A percentile compares a stretch with the other conserved stretches of the same genome.
phyloP scores from a whole-genome alignment of 2,113 vertebrate genomes.

The Lycocorax pyrrhopterus region DNA sequence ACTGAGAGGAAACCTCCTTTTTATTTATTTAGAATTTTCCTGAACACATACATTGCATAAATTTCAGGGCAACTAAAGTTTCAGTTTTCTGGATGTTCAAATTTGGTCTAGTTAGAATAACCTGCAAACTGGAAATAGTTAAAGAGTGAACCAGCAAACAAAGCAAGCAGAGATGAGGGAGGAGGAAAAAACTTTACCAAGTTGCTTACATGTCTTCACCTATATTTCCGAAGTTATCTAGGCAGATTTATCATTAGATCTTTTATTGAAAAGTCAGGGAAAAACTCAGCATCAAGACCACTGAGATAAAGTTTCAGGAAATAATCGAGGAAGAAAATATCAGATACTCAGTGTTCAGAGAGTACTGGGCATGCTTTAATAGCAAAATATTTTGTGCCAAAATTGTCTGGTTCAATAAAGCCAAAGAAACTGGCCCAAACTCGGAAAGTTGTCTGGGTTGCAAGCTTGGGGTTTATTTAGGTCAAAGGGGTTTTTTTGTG shows the following conservation, averaged over 20 bases:
- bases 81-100: background rate
- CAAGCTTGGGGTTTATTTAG: background rate
- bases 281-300: background rate
- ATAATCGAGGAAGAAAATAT: background rate
- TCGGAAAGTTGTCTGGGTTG: accelerated
- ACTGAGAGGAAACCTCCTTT: background rate
- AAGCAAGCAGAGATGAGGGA: accelerated
- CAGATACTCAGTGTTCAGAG: background rate
- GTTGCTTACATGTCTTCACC: background rate
- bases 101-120: background rate
- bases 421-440: background rate
- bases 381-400: background rate
- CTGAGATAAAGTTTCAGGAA: background rate
- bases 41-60: background rate
- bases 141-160: background rate
- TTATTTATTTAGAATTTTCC: background rate
- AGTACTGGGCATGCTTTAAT: background rate
- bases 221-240: background rate
- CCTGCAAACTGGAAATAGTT: background rate
- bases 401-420: background rate
- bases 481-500: no score
- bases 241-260: background rate
- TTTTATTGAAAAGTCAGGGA: background rate
- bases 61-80: background rate
- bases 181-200: background rate